Base-by-base conservation (phyloP, 2,797 vertebrate species). In the Pagetopsis macropterus region DNA sequence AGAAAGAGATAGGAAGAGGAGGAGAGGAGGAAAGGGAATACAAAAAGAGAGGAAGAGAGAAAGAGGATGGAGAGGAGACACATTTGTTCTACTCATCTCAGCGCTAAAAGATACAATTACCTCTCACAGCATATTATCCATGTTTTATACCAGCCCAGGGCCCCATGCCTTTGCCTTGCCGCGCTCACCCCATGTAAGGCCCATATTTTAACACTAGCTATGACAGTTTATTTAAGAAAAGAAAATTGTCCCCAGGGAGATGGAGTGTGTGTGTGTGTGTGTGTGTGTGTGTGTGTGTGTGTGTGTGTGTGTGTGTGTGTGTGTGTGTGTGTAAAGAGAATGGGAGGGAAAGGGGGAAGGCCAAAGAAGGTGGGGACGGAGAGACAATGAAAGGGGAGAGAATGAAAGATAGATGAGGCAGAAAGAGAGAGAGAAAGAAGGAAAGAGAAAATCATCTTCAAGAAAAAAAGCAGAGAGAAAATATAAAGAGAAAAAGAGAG, bases 171-270 rank as follows among this genome's bases (percentile, higher is more conserved):
- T 89, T 86, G 87, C 89, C 85, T 87, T 81, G 82, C 84, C 93
- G 95, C 93, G 95, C 96, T 96, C 94, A 92, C 95, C 94, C 94
- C 93, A 51, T 91, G 88, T 89, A 89, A 84, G 88, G 94, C 96
- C 97, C 95, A 99, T 99, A 99, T 98, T 99, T 99, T 99, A 99
- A 96, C 95, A 96, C 96, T 96, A 96, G 96, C 96, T 86, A 96
- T 99, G 98, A 99, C 98, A 99, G 97, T 99, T 99, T 99, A 99
- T 99, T 99, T 99, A 99, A 98, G 97, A 98, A 99, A 98, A 98
- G 97, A 99, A 99, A 99, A 99, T 99, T 99, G 98, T 98, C 97
- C 97, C 95, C 92, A 94, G 95, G 96, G 96, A 97, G 94, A 96
- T 89, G 78, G 88, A 89, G 72, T 40, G 75, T 66, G 74, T 66